These are phyloP conservation scores for Scaptomyza tumidula DNA, from an alignment of 2,888 invertebrate species.

Conservation along the genomic window DNA sequence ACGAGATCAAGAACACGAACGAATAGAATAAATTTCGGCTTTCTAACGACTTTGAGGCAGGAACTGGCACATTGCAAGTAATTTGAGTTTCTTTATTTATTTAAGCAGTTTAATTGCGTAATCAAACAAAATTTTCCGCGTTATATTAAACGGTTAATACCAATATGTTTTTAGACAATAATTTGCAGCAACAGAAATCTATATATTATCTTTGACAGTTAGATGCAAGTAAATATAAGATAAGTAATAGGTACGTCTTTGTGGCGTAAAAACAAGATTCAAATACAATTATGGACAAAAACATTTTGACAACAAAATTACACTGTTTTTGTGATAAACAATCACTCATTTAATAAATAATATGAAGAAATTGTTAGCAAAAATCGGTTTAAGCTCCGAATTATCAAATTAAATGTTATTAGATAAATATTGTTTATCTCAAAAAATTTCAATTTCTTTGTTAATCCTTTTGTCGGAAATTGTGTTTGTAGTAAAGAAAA, in stretches of 20 bases:
- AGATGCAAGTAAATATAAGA: conserved; percentile 57
- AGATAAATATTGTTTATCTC: not conserved
- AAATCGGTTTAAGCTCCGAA: not conserved
- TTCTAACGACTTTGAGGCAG: not conserved
- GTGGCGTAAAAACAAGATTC: conserved; percentile 25
- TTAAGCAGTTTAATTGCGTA: not conserved
- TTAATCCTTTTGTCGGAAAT: not conserved
- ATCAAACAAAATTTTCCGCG: conserved; percentile 20
- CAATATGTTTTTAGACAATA: conserved; percentile 79
- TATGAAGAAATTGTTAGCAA: not conserved
- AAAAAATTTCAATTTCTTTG: not conserved
- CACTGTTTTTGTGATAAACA: not conserved
- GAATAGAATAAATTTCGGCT: conserved; percentile 17
- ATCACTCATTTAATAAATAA: not conserved
- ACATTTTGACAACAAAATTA: not conserved
- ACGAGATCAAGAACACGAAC: conserved; percentile 4
- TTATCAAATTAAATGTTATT: not conserved
- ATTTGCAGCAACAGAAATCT: conserved; percentile 54
- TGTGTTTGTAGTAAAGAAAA: conserved; percentile 26
- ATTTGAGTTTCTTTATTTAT: conserved; percentile 23
- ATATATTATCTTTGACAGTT: conserved; percentile 52
- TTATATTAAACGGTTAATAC: conserved; percentile 51
- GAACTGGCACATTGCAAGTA: not conserved
- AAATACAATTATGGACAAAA: conserved; percentile 31
- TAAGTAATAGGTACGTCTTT: conserved; percentile 57